A percentile compares a stretch with the other conserved stretches of the same genome.
Conservation (phyloP, 2,888 invertebrate genomes). For the Subacronicta megacephala region DNA sequence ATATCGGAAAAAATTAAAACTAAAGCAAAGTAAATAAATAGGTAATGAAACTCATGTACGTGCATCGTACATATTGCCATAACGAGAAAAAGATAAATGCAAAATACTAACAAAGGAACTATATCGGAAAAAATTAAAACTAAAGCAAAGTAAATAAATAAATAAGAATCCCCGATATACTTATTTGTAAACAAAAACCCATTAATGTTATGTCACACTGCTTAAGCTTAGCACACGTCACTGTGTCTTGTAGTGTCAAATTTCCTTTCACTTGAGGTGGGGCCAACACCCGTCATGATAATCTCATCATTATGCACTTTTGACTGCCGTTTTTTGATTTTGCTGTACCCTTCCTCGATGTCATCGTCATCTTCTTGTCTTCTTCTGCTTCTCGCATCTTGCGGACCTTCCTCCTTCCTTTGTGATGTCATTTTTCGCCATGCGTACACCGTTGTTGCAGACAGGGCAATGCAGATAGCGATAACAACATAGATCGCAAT, state of each 20-base stretch:
- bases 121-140: too few relatives aligned
- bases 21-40: too few relatives aligned
- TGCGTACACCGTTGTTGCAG: slow-evolving; percentile 9
- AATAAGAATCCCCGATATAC: neutral
- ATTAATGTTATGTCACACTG: neutral
- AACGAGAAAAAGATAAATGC: slow-evolving; percentile 1
- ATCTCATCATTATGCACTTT: slow-evolving; percentile 2
- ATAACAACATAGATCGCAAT: slow-evolving; percentile 9
- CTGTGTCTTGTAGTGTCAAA: slow-evolving; percentile 3
- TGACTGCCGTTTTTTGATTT: slow-evolving; percentile 7
- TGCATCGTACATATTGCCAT: slow-evolving; percentile 1
- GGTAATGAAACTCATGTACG: neutral
- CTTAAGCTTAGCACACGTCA: slow-evolving; percentile 2
- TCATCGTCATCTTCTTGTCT: slow-evolving; percentile 3
- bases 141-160: neutral
- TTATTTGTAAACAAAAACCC: too few relatives aligned
- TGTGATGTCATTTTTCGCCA: slow-evolving; percentile 8
- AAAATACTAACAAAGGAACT: neutral
- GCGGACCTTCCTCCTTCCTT: slow-evolving; percentile 6
- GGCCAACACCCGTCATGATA: neutral
- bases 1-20: too few relatives aligned
- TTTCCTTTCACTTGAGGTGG: slow-evolving; percentile 1
- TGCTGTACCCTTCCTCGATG: slow-evolving; percentile 6
- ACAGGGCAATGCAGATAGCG: slow-evolving; percentile 10
- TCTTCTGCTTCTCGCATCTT: slow-evolving; percentile 8